Evolutionary conservation across 2,113 vertebrate species (phyloP).

Genomic region (Siniperca knerii): DNA sequence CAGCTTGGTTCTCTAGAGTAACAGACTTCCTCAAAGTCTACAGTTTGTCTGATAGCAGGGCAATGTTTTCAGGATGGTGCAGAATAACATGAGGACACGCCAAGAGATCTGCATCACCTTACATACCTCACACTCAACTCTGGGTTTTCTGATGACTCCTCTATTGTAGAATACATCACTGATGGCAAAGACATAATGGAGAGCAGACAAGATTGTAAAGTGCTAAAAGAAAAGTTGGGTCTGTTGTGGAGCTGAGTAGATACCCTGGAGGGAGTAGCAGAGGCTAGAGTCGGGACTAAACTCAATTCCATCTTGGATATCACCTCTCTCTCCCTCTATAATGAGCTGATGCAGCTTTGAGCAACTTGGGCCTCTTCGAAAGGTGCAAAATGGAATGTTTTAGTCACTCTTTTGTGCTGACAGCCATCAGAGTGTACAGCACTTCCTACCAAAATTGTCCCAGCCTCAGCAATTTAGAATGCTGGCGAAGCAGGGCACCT

Average conservation of each 20-base stretch:
- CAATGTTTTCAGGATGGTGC: slow-evolving; percentile 13
- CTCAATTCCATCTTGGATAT: slow-evolving; percentile 46
- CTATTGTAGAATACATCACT: background rate
- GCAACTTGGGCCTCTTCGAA: slow-evolving; percentile 31
- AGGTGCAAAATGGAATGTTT: slow-evolving; percentile 63
- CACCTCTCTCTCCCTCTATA: slow-evolving; percentile 36
- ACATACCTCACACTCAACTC: slow-evolving; percentile 11
- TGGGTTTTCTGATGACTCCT: slow-evolving; percentile 14
- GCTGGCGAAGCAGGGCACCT: slow-evolving; percentile 39
- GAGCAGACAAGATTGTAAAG: slow-evolving; percentile 1
- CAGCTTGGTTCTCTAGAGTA: background rate
- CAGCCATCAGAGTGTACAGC: slow-evolving; percentile 29
- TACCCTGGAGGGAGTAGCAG: slow-evolving; percentile 33
- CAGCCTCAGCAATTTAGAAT: slow-evolving; percentile 50
- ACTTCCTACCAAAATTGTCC: slow-evolving; percentile 27
- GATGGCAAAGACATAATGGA: background rate
- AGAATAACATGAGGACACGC: slow-evolving; percentile 27
- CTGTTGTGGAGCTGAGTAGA: slow-evolving; percentile 22
- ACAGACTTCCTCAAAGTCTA: slow-evolving; percentile 16
- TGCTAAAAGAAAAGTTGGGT: background rate
- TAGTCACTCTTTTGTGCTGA: slow-evolving; percentile 49
- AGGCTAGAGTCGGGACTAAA: slow-evolving; percentile 41
- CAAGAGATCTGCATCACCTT: slow-evolving; percentile 3
- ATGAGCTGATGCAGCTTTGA: slow-evolving; percentile 63
- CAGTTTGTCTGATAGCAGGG: slow-evolving; percentile 33